Percentiles rank a stretch among this genome's conserved stretches.
phyloP scores from a whole-genome alignment of 2,797 vertebrate species.

The Chelonia mydas region DNA sequence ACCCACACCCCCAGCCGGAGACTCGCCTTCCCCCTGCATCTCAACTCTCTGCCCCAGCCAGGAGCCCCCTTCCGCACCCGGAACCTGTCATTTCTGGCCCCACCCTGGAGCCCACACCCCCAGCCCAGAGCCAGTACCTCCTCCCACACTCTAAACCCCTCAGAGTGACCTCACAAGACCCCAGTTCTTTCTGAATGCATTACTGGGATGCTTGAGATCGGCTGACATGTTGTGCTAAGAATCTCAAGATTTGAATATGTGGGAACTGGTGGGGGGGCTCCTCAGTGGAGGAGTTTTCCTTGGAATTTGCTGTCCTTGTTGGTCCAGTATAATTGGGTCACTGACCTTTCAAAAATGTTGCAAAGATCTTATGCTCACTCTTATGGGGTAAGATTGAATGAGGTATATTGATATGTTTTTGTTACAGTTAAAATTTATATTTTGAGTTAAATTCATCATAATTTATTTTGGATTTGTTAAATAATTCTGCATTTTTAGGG shows the following conservation, averaged over 20 bases:
- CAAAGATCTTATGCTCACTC: neutral
- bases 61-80: too few relatives aligned
- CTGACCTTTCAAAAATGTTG: neutral
- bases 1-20: too few relatives aligned
- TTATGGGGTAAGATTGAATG: neutral
- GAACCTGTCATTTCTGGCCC: too few relatives aligned
- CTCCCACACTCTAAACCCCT: too few relatives aligned
- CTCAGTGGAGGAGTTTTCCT: neutral
- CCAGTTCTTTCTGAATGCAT: neutral
- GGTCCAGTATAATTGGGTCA: neutral
- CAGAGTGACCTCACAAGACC: neutral
- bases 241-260: neutral
- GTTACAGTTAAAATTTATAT: neutral
- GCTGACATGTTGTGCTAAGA: neutral
- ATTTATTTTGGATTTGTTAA: neutral
- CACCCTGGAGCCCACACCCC: too few relatives aligned
- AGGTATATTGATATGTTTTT: neutral
- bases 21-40: too few relatives aligned
- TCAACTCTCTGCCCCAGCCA: too few relatives aligned
- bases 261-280: neutral
- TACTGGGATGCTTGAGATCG: neutral
- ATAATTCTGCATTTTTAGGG: neutral
- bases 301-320: neutral
- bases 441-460: neutral
- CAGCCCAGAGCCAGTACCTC: too few relatives aligned